Percentiles rank a stretch among this genome's conserved stretches.
Evolutionary conservation across 2,888 invertebrate genomes (phyloP).

Genomic region (Cylindroiulus punctatus): DNA sequence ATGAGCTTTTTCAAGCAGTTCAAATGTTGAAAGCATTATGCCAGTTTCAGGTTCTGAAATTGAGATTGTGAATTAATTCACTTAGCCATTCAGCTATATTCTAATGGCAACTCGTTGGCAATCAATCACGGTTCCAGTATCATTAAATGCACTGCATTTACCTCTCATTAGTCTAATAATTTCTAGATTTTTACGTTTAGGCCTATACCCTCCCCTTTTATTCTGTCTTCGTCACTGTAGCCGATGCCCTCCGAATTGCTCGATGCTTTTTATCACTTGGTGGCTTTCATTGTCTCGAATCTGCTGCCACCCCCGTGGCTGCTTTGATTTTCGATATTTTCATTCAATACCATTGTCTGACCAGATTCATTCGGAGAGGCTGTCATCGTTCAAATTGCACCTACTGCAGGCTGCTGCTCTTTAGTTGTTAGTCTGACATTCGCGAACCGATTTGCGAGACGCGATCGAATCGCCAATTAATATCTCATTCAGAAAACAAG

Average conservation of each 20-base stretch:
- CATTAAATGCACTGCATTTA: too few relatives aligned
- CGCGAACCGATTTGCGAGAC: neutral
- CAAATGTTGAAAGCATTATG: too few relatives aligned
- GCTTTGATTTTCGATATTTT: conserved; percentile 35
- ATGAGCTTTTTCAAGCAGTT: too few relatives aligned
- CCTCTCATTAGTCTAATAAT: too few relatives aligned
- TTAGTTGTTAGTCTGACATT: conserved; percentile 2
- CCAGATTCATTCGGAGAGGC: neutral
- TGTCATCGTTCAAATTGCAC: neutral
- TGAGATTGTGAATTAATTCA: too few relatives aligned
- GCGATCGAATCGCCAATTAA: neutral
- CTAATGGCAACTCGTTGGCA: too few relatives aligned
- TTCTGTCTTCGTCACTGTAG: neutral
- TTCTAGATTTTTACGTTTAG: neutral
- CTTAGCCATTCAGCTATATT: too few relatives aligned
- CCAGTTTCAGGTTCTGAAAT: too few relatives aligned
- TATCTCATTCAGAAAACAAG: neutral
- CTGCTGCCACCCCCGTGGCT: neutral
- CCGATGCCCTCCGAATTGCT: neutral
- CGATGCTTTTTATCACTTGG: conserved; percentile 24
- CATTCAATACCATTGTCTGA: conserved; percentile 9
- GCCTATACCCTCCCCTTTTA: neutral
- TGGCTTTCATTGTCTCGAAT: conserved; percentile 4
- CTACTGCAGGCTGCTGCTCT: neutral
- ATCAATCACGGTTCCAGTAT: too few relatives aligned